These are phyloP conservation scores for Etia nguti DNA, from an alignment of 2,113 vertebrate species.

Conservation along the genomic window DNA sequence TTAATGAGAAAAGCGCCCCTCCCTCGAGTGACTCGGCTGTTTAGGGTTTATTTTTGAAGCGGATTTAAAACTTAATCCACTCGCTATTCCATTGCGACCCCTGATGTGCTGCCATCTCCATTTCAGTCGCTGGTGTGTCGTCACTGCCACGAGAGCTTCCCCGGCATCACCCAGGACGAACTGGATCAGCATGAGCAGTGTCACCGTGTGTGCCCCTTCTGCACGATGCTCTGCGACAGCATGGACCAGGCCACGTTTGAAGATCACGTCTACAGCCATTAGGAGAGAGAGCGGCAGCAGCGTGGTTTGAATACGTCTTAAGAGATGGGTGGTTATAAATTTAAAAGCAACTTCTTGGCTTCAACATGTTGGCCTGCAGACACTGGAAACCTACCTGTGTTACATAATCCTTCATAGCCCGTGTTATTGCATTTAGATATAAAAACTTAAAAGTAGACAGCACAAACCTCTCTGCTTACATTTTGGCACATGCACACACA, in stretches of 20 bases:
- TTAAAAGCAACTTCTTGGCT: neutral
- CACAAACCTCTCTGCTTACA: neutral
- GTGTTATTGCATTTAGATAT: neutral
- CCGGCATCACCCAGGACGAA: constrained; percentile 56
- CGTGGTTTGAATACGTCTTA: neutral
- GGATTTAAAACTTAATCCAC: constrained; percentile 26
- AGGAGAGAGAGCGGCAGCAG: neutral
- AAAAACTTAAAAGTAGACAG: neutral
- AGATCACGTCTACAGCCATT: constrained; percentile 73
- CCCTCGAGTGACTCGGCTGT: neutral
- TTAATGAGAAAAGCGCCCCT: neutral
- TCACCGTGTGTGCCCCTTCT: constrained; percentile 73
- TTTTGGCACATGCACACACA: neutral
- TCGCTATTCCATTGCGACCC: constrained; percentile 15
- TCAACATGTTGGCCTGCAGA: neutral
- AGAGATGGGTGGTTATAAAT: neutral
- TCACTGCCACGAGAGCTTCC: constrained; percentile 69
- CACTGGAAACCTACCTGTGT: neutral
- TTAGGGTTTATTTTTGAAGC: constrained; percentile 35
- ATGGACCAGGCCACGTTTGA: constrained; percentile 68
- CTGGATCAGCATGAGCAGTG: constrained; percentile 67
- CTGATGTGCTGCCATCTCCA: neutral
- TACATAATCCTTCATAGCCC: neutral
- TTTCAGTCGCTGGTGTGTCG: constrained; percentile 53
- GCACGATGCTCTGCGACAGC: constrained; percentile 66